Conservation (phyloP, 2,888 invertebrate genomes). For the Exocentrus adspersus region DNA sequence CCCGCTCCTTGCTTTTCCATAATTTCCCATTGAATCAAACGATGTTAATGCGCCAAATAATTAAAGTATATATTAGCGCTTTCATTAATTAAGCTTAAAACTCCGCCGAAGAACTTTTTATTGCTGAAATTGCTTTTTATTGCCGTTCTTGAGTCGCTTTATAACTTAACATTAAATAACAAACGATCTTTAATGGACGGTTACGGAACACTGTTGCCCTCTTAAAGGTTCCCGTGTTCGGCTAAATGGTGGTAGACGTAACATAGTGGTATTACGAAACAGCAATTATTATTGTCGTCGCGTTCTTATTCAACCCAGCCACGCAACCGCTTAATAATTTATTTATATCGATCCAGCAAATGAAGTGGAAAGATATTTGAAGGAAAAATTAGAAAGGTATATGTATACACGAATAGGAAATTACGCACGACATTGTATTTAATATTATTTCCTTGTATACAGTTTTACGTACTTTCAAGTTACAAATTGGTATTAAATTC, state of each 20-base stretch:
- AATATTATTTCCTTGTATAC: too few species aligned
- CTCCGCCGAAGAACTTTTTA: slow-evolving; percentile 18
- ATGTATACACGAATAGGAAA: too few species aligned
- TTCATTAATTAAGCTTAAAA: slow-evolving; percentile 23
- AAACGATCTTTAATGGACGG: slow-evolving; percentile 30
- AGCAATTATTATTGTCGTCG: neutral
- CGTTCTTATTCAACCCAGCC: neutral
- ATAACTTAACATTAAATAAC: slow-evolving; percentile 32
- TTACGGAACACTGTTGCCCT: slow-evolving; percentile 23
- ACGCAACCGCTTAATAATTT: slow-evolving; percentile 1
- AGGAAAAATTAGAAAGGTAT: too few species aligned
- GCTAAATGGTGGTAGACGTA: slow-evolving; percentile 11
- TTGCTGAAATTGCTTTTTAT: slow-evolving; percentile 8
- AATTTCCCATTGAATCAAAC: slow-evolving; percentile 15
- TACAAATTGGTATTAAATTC: too few species aligned
- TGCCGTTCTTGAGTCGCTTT: slow-evolving; percentile 5
- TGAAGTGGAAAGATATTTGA: neutral
- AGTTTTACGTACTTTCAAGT: too few species aligned
- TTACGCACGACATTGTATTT: too few species aligned
- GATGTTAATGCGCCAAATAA: slow-evolving; percentile 14
- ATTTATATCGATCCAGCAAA: neutral
- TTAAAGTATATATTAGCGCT: slow-evolving; percentile 21
- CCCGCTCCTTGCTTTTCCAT: slow-evolving; percentile 9
- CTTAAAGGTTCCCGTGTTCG: slow-evolving; percentile 2
- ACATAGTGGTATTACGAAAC: slow-evolving; percentile 12